Conservation (phyloP, 2,797 vertebrate species). For the Crenichthys baileyi region DNA sequence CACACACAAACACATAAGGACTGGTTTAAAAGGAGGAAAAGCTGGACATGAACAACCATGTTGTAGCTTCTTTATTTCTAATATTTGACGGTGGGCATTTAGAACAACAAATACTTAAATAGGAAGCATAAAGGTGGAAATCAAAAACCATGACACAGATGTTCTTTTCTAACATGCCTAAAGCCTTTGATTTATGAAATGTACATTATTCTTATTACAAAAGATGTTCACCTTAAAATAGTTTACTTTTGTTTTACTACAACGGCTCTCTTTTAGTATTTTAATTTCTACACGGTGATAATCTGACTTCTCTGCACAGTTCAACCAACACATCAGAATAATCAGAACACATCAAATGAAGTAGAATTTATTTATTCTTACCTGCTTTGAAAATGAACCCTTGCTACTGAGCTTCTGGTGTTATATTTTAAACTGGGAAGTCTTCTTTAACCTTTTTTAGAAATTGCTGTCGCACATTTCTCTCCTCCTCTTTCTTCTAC, state of each 20-base stretch:
- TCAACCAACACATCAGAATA: not conserved
- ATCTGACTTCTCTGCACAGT: not conserved
- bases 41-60: not conserved
- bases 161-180: not conserved
- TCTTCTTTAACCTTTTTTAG: constrained; percentile 12
- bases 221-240: not conserved
- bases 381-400: constrained; percentile 36
- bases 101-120: not conserved
- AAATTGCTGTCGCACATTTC: constrained; percentile 43
- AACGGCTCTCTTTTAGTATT: not conserved
- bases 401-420: constrained; percentile 5
- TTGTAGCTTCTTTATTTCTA: not conserved
- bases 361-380: constrained; percentile 44
- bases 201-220: not conserved
- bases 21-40: not conserved
- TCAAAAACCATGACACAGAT: not conserved
- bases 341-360: not conserved
- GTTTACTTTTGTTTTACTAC: not conserved
- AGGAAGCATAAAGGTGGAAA: not conserved
- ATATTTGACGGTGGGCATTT: not conserved
- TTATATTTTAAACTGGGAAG: constrained; percentile 8
- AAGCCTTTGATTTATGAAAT: not conserved
- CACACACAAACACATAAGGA: constrained; percentile 30
- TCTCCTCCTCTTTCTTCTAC: constrained; percentile 50
- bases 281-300: not conserved